Conservation (phyloP, 2,888 invertebrate genomes). For the Brachyopa scutellaris region DNA sequence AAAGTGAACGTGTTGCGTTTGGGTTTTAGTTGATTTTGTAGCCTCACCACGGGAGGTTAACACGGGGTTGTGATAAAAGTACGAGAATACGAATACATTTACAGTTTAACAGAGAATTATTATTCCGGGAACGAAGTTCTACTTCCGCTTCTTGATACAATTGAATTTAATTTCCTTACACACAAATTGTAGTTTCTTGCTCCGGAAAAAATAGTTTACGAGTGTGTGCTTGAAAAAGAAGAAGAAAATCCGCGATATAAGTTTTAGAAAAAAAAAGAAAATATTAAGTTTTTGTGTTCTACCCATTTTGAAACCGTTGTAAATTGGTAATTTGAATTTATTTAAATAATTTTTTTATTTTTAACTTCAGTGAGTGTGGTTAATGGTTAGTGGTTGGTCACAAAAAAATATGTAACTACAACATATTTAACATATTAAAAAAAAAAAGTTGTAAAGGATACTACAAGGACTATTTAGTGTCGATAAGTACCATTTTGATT, state of each 20-base stretch:
- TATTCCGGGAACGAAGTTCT: slow-evolving; percentile 51
- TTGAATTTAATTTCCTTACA: slow-evolving; percentile 39
- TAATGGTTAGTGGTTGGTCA: no score
- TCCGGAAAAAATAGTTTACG: not conserved
- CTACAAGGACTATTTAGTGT: not conserved
- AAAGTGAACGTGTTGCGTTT: slow-evolving; percentile 52
- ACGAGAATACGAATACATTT: slow-evolving; percentile 54
- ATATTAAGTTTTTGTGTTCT: slow-evolving; percentile 12
- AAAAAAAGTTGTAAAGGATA: not conserved
- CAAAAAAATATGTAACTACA: no score
- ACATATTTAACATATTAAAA: no score
- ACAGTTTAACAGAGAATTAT: slow-evolving; percentile 23
- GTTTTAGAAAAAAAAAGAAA: not conserved
- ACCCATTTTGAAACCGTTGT: slow-evolving; percentile 40
- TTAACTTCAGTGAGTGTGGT: slow-evolving; percentile 21
- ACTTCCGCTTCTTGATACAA: slow-evolving; percentile 60
- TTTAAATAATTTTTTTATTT: not conserved
- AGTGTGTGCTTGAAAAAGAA: slow-evolving; percentile 7
- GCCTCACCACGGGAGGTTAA: slow-evolving; percentile 64
- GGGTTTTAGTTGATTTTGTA: slow-evolving; percentile 49
- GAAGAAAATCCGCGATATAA: not conserved
- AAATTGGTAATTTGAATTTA: slow-evolving; percentile 49
- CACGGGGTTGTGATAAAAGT: slow-evolving; percentile 63
- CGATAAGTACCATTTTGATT: slow-evolving; percentile 23
- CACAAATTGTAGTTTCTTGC: slow-evolving; percentile 10